Base-by-base conservation (phyloP, 2,888 invertebrate species). In the Parthenolecanium corni region DNA sequence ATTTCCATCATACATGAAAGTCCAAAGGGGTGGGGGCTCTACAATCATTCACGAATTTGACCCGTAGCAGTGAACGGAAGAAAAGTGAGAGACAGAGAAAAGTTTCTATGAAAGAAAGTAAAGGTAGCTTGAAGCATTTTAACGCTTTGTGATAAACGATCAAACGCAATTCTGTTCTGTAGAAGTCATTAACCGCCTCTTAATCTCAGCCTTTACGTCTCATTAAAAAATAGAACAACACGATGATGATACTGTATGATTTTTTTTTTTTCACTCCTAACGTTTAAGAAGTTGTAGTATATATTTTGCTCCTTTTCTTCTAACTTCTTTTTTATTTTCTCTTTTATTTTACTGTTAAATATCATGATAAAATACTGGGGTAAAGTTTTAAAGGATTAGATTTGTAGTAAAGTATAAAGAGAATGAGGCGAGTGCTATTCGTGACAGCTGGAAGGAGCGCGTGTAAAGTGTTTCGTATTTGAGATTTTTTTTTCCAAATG, bases 381-480 rank as follows among this genome's bases (percentile, higher is more conserved):
- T 21, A 12, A 49, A 49, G 49, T 49, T n/a, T n/a, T 49, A 49
- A 49, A 49, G 49, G 49, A 49, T 49, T 49, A 49, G 49, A 49
- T 49, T 49, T 49, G 49, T 23, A 49, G 49, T 23, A 21, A n/a
- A 2, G 49, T 49, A 49, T 49, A 49, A 49, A 21, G n/a, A 49
- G 49, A 18, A 49, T 31, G 5, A 31, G 53, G 58, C 58, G 31
- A 58, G 58, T 47, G 36, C 46, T 47, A 58, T 31, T 58, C 58
- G 58, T 58, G 58, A 58, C 58, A 58, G 58, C 58, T 58, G 58
- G 47, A 21, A 58, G 58, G 58, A 58, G 58, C 58, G 58, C 58
- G 58, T 58, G 58, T 58, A 31, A 46, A 49, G 58, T 58, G 46
- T 58, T 58, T 23, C 21, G 23, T 58, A 58, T 49, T 49, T 25